Base-by-base conservation (phyloP, 2,888 invertebrate genomes). In the Gymnocheta viridis region DNA sequence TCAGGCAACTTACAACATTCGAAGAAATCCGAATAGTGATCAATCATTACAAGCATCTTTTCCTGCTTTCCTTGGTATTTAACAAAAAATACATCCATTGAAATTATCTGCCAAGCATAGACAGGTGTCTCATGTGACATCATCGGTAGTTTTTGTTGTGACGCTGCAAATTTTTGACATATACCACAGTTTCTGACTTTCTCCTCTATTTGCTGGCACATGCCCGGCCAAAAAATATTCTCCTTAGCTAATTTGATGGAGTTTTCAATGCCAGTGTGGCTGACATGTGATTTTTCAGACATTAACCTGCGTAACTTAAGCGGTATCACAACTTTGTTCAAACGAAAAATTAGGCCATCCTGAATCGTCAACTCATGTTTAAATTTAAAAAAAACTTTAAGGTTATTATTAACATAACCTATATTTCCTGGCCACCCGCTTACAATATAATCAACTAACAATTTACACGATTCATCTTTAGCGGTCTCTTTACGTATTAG, bases 241-340 rank as follows among this genome's bases (percentile, higher is more conserved):
- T 60, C 44, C n/a, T 56, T 54, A 9, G 58, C 72, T 0, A 72
- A 17, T 10, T 32, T 41, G 12, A 54, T 38, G 1, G 38, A 22
- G n/a, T 54, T 41, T 29, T 70, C 54, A 41, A 70, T 70, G 7
- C 70, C 70, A n/a, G 41, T 38, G 41, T 70, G 56, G 10, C 64
- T 27, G 27, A 10, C 27, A 9, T 67, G 47, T 19, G 27, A 66
- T 66, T 32, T n/a, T n/a, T n/a, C n/a, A n/a, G n/a, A n/a, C n/a
- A n/a, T n/a, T n/a, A n/a, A n/a, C n/a, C n/a, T n/a, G n/a, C n/a
- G n/a, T n/a, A n/a, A n/a, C n/a, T n/a, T n/a, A n/a, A n/a, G n/a
- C n/a, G n/a, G n/a, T n/a, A n/a, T n/a, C n/a, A n/a, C n/a, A n/a
- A n/a, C n/a, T n/a, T n/a, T n/a, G n/a, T n/a, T n/a, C n/a, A n/a